Evolutionary conservation across 2,113 vertebrate species (phyloP).

Genomic region (Climacteris rufus): DNA sequence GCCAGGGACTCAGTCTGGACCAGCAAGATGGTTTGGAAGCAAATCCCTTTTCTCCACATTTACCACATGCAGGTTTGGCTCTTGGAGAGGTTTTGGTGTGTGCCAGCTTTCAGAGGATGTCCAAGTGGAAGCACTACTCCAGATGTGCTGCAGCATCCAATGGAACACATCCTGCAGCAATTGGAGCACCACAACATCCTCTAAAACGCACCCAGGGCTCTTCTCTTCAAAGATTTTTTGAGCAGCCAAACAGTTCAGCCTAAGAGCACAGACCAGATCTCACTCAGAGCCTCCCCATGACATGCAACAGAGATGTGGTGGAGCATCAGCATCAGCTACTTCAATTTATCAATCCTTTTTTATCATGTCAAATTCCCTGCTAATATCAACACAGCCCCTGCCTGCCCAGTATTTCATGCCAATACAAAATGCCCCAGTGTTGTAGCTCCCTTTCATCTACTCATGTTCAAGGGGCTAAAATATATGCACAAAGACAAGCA

Average conservation of each 20-base stretch:
- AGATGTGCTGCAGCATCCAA: neutral
- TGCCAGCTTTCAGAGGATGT: neutral
- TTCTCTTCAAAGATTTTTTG: neutral
- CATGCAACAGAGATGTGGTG: neutral
- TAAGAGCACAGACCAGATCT: neutral
- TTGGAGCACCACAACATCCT: neutral
- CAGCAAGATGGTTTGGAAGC: neutral
- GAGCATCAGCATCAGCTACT: neutral
- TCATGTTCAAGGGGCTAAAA: neutral
- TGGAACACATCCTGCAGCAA: neutral
- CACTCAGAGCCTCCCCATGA: neutral
- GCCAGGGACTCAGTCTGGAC: neutral
- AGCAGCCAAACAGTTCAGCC: neutral
- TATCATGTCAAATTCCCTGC: neutral
- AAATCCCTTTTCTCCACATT: neutral
- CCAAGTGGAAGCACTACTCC: neutral
- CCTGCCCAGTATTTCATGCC: neutral
- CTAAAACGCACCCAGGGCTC: neutral
- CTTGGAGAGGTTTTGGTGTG: rapidly evolving
- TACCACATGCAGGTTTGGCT: neutral
- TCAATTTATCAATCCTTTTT: neutral
- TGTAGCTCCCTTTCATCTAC: neutral
- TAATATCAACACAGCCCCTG: neutral
- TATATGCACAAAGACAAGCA: neutral
- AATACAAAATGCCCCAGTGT: neutral